A percentile compares a stretch with the other conserved stretches of the same genome.
Evolutionary conservation across 2,113 vertebrate genomes (phyloP).

Genomic region (Alces alces): DNA sequence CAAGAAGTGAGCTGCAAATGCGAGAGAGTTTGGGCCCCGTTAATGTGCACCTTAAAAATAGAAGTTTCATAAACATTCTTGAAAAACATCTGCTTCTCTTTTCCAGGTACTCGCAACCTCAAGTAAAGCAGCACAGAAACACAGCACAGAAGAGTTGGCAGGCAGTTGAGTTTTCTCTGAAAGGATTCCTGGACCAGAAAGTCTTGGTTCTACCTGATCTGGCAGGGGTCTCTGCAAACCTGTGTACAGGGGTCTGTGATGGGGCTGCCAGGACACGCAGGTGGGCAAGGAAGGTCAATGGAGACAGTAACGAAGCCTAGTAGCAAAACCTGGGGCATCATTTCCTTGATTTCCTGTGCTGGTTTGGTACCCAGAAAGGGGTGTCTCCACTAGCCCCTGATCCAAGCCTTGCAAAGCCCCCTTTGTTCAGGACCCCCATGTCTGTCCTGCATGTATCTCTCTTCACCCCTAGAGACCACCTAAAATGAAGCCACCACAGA

Average conservation of each 20-base stretch:
- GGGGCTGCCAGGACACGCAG: not conserved
- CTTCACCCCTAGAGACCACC: not conserved
- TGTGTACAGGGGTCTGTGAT: fast-evolving
- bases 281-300: not conserved
- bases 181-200: fast-evolving
- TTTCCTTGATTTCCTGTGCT: no score
- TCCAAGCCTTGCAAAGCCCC: not conserved
- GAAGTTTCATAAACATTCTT: not conserved
- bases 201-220: not conserved
- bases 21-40: not conserved
- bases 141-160: fast-evolving
- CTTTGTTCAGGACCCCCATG: no score
- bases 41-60: not conserved
- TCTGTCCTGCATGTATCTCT: not conserved
- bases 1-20: not conserved
- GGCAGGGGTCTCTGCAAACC: not conserved
- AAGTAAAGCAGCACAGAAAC: not conserved
- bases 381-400: fast-evolving
- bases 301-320: fast-evolving
- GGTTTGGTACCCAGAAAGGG: not conserved
- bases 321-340: not conserved
- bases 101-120: not conserved
- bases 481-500: not conserved
- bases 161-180: not conserved
- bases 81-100: not conserved